A percentile compares a stretch with the other conserved stretches of the same genome.
phyloP scores from a whole-genome alignment of 2,113 vertebrate species.

The Lophius piscatorius region DNA sequence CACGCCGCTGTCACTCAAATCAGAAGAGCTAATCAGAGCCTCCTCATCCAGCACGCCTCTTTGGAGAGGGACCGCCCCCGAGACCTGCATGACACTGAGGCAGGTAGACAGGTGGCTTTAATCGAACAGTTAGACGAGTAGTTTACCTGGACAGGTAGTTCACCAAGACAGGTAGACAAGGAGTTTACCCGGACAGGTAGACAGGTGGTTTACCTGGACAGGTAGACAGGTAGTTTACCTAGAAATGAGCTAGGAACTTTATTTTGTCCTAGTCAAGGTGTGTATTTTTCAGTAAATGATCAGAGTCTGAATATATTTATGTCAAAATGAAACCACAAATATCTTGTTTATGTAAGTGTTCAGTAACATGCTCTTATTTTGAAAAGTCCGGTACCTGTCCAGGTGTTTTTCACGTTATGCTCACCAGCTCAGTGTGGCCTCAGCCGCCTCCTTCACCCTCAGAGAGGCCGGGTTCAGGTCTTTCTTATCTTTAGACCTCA shows the following conservation, averaged over 20 bases:
- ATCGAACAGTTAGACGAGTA: background rate
- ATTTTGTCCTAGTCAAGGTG: too few species aligned
- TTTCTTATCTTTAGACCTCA: slow-evolving; percentile 90
- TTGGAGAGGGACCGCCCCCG: slow-evolving; percentile 87
- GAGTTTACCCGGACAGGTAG: background rate
- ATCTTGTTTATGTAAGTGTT: too few species aligned
- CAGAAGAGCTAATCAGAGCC: slow-evolving; percentile 84
- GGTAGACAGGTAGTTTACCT: slow-evolving; percentile 91
- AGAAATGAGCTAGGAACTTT: too few species aligned
- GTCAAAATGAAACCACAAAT: too few species aligned
- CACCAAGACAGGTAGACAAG: slow-evolving; percentile 67
- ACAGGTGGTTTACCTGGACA: slow-evolving; percentile 76
- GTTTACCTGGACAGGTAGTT: background rate
- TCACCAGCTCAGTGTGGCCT: slow-evolving; percentile 92
- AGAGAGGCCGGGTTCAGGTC: slow-evolving; percentile 92
- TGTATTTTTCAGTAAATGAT: too few species aligned
- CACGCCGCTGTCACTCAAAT: slow-evolving; percentile 83
- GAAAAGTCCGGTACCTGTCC: background rate
- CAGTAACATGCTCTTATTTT: background rate
- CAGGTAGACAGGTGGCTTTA: background rate
- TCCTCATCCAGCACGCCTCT: slow-evolving; percentile 87
- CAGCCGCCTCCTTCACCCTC: slow-evolving; percentile 95
- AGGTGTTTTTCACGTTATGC: slow-evolving; percentile 31
- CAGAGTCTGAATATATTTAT: too few species aligned
- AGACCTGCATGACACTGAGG: slow-evolving; percentile 91